Evolutionary conservation across 2,797 vertebrate species (phyloP), one percentile per base, ranked within the genome.

Genomic region (Carapus acus): DNA sequence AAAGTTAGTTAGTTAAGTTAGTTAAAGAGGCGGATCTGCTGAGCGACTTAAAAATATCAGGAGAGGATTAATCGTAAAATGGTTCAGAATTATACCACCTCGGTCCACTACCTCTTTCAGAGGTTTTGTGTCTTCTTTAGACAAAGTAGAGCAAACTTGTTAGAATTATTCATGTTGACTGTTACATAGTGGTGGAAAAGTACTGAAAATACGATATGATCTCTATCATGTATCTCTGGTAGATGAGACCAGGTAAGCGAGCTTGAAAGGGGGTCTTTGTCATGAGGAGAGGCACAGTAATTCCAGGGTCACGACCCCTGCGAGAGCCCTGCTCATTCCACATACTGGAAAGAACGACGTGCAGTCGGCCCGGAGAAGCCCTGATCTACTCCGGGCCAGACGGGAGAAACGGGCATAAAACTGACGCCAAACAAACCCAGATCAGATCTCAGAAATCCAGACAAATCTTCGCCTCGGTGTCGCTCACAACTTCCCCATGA

Each of bases 191-290:
- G 34, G n/a, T 46, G 17, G 48, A 58, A 33, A n/a, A 20, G 34
- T 17, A 52, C 70, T 73, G 65, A 76, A 76, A 76, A 7, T 9
- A 54, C 41, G 53, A n/a, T 54, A 52, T 65, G 55, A 75, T 79
- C 61, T 63, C 59, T 66, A 75, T 77, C 62, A 16, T 54, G 53
- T 46, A 65, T 66, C 62, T 54, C 29, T 37, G 31, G 33, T 16
- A 62, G 64, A 74, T 67, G 49, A 47, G 54, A 27, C 54, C 73
- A 79, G 80, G 74, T 79, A 72, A 83, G 49, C 21, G 45, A n/a
- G 63, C 16, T 63, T 82, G 69, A 85, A 86, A 79, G 43, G 39
- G 58, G 43, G 65, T 79, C 83, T 85, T 83, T 83, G 79, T 85
- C 62, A 63, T 38, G 40, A 63, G 52, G 19, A 59, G 73, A 79